These are phyloP conservation scores for Drosophila mercatorum DNA, from an alignment of 2,888 invertebrate species.

Conservation along the genomic window DNA sequence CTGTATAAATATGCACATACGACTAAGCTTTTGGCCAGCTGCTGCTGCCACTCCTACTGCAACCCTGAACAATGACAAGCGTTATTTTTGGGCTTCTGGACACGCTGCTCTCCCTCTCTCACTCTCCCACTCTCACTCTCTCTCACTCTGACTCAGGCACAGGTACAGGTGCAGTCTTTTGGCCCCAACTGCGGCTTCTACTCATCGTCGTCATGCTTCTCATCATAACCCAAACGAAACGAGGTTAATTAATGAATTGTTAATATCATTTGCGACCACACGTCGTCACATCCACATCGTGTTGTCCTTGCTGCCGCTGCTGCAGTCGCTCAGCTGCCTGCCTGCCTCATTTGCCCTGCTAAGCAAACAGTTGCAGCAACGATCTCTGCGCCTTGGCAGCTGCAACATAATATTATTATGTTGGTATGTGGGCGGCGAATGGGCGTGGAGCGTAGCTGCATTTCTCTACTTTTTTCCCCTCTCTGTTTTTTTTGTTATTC, in stretches of 20 bases:
- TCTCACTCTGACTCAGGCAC: neutral
- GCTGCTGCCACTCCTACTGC: slow-evolving; percentile 13
- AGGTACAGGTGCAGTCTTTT: slow-evolving; percentile 8
- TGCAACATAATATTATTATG: slow-evolving; percentile 79
- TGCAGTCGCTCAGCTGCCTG: slow-evolving; percentile 25
- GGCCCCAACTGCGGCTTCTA: neutral
- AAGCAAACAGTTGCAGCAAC: slow-evolving; percentile 68
- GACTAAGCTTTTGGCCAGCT: slow-evolving; percentile 57
- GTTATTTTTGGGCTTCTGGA: slow-evolving; percentile 34
- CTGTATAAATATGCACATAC: slow-evolving; percentile 73
- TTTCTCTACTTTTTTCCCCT: slow-evolving; percentile 19
- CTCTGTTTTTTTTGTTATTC: slow-evolving; percentile 38
- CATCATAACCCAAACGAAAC: slow-evolving; percentile 73
- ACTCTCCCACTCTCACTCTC: neutral
- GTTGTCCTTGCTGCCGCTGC: slow-evolving; percentile 31
- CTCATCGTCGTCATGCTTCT: slow-evolving; percentile 28
- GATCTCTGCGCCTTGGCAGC: slow-evolving; percentile 76
- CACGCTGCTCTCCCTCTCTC: slow-evolving; percentile 2
- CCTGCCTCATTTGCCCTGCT: slow-evolving; percentile 24
- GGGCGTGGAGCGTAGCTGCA: slow-evolving; percentile 2
- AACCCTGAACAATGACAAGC: slow-evolving; percentile 69
- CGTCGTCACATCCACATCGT: slow-evolving; percentile 66
- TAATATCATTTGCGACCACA: slow-evolving; percentile 81
- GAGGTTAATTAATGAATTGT: slow-evolving; percentile 82
- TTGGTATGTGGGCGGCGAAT: slow-evolving; percentile 25